Evolutionary conservation across 2,888 invertebrate species (phyloP), one percentile per base, ranked within the genome.

Genomic region (Melikaiella ostensackeni): DNA sequence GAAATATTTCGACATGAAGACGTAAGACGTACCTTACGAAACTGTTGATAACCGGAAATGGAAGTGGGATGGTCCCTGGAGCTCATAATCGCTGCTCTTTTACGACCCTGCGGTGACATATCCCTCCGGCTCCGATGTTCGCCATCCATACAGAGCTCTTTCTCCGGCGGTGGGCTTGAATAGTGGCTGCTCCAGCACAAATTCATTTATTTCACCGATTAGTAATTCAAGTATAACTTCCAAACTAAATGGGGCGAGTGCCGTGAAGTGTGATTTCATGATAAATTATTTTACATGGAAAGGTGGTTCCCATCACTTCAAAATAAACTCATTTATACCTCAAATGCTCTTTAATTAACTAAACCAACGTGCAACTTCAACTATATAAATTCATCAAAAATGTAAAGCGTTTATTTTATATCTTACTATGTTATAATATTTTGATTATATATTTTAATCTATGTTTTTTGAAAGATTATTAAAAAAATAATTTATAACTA

Each of bases 71-170:
- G 92, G 63, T 92, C 92, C 86, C 95, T 94, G 91, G 94, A 93
- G 87, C 93, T 92, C 93, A 95, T 94, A 86, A 95, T 94, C 80
- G 95, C 93, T 77, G 95, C 93, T 86, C 95, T 92, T 88, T 95
- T 95, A 84, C 95, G 93, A 83, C 95, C 95, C 83, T 95, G 95
- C 74, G 96, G 96, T 79, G 97, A 97, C 94, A 96, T 96, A 91
- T 97, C 97, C 87, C 97, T 94, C 86, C 97, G 94, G 85, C 96
- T 97, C 87, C 95, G 94, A 89, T 96, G 94, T 85, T 95, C 94
- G 85, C 94, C 94, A 81, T 94, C 94, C 79, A 91, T 81, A 84
- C 88, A 95, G 93, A 91, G 86, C 81, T 92, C 92, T 81, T 92
- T 89, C 84, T 92, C 92, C 50, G 92, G 92, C 76, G 92, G 92